Base-by-base conservation (phyloP, 2,888 invertebrate genomes). In the Calliopum simillimum region DNA sequence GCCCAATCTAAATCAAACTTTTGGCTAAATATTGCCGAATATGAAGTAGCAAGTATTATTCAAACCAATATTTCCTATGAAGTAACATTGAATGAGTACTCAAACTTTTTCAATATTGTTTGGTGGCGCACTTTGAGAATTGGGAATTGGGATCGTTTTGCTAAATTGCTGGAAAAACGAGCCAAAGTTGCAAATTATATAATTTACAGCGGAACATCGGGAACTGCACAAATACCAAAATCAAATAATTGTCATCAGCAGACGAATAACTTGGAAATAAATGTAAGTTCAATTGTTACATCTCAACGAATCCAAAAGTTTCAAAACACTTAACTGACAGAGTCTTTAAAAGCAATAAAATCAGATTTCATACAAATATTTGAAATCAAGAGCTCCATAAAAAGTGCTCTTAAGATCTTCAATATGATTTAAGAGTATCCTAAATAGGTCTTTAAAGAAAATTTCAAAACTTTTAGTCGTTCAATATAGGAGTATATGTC, bases 11-110 rank as follows among this genome's bases (percentile, higher is more conserved):
- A 5, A 4, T 33, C 13, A 14, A 68, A 68, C 53, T 62, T 44
- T 47, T 69, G 69, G 69, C 51, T 69, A 4, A 33, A 14, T n/a
- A 19, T 69, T 19, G 69, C 69, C 43, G n/a, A 59, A 58, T 69
- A 69, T 41, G 51, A 64, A 13, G 8, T 56, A 25, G 14, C 56
- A 14, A 55, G 33, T n/a, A 56, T 69, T 25, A 43, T 69, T 2
- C 64, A 69, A 46, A 44, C 55, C 6, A 12, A 3, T 2, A 66
- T 3, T 19, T 16, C 11, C 19, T 41, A n/a, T 44, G 13, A 13
- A 13, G 13, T 3, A 5, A 19, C 0, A 4, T 33, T 53, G 4
- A 4, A 55, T 43, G 56, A 56, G 23, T 44, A 56, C 16, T 2
- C 21, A 2, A 21, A 56, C 14, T 66, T 47, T 33, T 47, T 69